These are phyloP conservation scores for Gasterosteus nipponicus DNA, from an alignment of 2,113 vertebrate species.

Conservation along the genomic window DNA sequence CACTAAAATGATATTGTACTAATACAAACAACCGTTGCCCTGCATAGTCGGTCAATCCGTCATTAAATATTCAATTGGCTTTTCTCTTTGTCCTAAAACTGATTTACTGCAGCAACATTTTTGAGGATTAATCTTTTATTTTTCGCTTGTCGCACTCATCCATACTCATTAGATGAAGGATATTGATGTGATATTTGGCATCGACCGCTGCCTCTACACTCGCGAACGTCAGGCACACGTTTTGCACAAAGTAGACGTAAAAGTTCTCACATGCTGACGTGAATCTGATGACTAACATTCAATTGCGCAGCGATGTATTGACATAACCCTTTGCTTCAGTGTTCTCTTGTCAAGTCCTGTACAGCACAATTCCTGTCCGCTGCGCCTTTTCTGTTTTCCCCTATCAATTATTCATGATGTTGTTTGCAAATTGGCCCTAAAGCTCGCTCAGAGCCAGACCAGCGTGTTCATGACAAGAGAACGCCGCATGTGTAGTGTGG, in stretches of 20 bases:
- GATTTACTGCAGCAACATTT: not conserved
- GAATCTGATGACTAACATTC: conserved; percentile 33
- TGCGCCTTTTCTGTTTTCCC: conserved; percentile 64
- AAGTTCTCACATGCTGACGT: not conserved
- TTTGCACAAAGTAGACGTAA: not conserved
- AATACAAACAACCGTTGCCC: not conserved
- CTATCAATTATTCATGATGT: conserved; percentile 70
- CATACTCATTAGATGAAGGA: not conserved
- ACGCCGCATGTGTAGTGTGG: not conserved
- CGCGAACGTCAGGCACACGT: conserved; percentile 1
- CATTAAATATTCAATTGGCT: not conserved
- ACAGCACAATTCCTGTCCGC: conserved; percentile 35
- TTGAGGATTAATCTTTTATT: too few relatives aligned
- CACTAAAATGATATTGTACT: not conserved
- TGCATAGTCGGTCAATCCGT: not conserved
- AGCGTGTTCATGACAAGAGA: conserved; percentile 3
- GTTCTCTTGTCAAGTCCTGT: conserved; percentile 57
- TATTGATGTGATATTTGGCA: conserved; percentile 33
- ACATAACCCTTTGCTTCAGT: conserved; percentile 46
- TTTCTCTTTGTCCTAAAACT: not conserved
- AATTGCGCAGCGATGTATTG: conserved; percentile 47
- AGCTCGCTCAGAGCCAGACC: conserved; percentile 38
- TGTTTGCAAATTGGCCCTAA: conserved; percentile 46
- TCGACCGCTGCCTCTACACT: conserved; percentile 13
- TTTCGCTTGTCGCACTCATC: not conserved